Evolutionary conservation across 1,140 invertebrate genomes (phyloP), one percentile per base, ranked within the genome.

Genomic region (Drosophila triauraria): DNA sequence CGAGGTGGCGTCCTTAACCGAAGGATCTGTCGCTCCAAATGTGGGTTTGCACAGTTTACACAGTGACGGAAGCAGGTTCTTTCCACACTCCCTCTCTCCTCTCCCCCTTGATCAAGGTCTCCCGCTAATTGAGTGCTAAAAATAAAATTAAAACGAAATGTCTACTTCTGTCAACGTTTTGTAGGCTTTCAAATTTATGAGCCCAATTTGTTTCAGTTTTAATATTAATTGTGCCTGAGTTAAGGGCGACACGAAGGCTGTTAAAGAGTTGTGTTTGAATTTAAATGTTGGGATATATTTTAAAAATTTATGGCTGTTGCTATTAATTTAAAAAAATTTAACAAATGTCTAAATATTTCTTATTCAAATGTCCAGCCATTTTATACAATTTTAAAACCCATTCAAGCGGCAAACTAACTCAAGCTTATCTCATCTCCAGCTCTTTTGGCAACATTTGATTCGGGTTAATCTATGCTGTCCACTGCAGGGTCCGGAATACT

Each of bases 391-490:
- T 44, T 42, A 25, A 62, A 15, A 69, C n/a, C 23, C 67, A 20
- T 32, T 53, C 20, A 53, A 54, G 61, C 48, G 23, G 61, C 30
- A 54, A 67, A 70, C 32, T 64, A 32, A 64, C 38, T 51, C 40
- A 25, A 46, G 63, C 63, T 70, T 56, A 68, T 69, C 60, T 51
- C 61, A 35, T 68, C 48, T 56, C 20, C 27, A 25, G 47, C 46
- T 27, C 27, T 70, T 32, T 72, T 17, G 30, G 46, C 38, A 17
- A 72, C 67, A 60, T 51, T 74, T 74, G 70, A 74, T 72, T 25
- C 70, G 70, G 70, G 70, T 74, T 72, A 72, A 74, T 74, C 68
- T 27, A 38, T 60, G 70, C 70, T 74, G 70, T 74, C 70, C 54
- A 51, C 43, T 50, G 54, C 70, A 74, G 67, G 53, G 46, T 17